Evolutionary conservation across 1,140 invertebrate species (phyloP).

Genomic region (Zaprionus tsacasi): DNA sequence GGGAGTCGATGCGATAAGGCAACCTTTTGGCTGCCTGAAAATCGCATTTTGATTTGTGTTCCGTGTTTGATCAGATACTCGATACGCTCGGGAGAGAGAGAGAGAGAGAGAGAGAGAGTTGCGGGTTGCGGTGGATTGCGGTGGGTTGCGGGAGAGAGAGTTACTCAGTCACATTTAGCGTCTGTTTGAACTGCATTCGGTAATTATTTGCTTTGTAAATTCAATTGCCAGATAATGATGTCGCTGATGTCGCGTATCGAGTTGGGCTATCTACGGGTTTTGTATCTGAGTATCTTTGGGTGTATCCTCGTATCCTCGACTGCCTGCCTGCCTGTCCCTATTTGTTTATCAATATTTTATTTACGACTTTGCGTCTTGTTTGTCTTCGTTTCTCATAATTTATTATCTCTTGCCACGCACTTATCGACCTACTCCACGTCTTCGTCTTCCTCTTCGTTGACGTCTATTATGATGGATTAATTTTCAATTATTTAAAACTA

Average conservation of each 20-base stretch:
- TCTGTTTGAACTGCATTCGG: constrained; percentile 61
- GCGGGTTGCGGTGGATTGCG: background rate
- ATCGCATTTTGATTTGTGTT: constrained; percentile 76
- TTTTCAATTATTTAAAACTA: constrained; percentile 73
- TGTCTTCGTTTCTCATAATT: constrained; percentile 57
- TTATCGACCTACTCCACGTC: constrained; percentile 12
- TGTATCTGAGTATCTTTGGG: background rate
- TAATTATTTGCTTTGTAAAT: constrained; percentile 77
- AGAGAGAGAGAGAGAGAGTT: constrained; percentile 7
- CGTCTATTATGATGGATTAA: constrained; percentile 83
- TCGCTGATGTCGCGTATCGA: constrained; percentile 3
- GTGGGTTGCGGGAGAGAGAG: constrained; percentile 12
- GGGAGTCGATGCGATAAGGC: constrained; percentile 45
- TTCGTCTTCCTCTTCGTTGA: constrained; percentile 53
- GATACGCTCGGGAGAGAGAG: background rate
- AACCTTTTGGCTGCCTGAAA: constrained; percentile 66
- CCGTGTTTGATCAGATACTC: constrained; percentile 70
- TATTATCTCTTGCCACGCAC: constrained; percentile 50
- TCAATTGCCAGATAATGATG: constrained; percentile 76
- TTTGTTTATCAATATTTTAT: constrained; percentile 54
- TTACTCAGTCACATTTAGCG: constrained; percentile 41
- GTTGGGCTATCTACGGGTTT: constrained; percentile 1
- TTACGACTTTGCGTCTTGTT: constrained; percentile 49
- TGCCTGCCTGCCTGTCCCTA: background rate
- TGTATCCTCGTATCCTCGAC: constrained; percentile 19